Conservation (phyloP, 2,113 vertebrate genomes). For the Tricholaema leucomelas region DNA sequence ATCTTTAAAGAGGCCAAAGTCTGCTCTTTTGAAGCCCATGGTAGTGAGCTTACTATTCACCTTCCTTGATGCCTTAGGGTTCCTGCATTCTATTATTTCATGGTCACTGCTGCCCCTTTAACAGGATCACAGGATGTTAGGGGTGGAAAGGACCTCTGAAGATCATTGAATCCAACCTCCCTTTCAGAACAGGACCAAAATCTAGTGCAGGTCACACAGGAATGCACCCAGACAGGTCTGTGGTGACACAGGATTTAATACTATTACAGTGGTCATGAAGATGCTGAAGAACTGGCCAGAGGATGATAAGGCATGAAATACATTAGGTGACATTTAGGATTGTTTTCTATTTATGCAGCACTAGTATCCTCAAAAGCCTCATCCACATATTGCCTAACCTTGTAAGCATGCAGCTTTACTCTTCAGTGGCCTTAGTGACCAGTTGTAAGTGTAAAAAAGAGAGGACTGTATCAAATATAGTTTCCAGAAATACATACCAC, state of each 20-base stretch:
- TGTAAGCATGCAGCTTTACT: not conserved
- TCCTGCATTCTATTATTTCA: too few relatives aligned
- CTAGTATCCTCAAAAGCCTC: not conserved
- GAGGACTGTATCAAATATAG: not conserved
- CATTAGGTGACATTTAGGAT: not conserved
- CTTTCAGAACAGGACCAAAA: too few relatives aligned
- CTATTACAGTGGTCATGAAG: not conserved
- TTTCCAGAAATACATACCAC: not conserved
- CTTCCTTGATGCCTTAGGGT: too few relatives aligned
- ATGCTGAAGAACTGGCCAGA: not conserved
- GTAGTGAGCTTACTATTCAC: too few relatives aligned
- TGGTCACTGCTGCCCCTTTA: too few relatives aligned
- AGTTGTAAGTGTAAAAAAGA: not conserved
- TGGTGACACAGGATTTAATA: not conserved
- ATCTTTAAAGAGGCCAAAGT: too few relatives aligned
- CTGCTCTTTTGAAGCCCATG: too few relatives aligned
- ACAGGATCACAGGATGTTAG: too few relatives aligned
- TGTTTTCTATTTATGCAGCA: not conserved
- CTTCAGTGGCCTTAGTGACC: not conserved
- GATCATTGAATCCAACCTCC: too few relatives aligned
- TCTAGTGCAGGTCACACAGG: too few relatives aligned
- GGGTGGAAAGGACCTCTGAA: too few relatives aligned
- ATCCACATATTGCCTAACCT: not conserved
- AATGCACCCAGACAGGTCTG: not conserved
- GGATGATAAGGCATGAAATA: not conserved